Evolutionary conservation across 1,140 invertebrate genomes (phyloP).

Genomic region (Penaeus indicus): DNA sequence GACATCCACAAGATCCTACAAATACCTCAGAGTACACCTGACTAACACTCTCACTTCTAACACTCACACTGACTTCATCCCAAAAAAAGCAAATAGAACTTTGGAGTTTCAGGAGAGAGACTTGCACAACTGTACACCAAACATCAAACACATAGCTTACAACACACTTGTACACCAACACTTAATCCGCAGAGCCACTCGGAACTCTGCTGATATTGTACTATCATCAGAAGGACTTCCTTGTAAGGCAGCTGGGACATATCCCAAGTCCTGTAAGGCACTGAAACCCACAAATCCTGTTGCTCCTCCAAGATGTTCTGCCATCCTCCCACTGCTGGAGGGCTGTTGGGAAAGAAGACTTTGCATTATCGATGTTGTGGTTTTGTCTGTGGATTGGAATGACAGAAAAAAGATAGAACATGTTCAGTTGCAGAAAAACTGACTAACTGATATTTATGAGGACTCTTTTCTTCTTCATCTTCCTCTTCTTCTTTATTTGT

Average conservation of each 20-base stretch:
- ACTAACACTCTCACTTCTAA: too few relatives aligned
- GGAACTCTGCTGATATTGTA: slow-evolving; percentile 70
- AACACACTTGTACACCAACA: too few relatives aligned
- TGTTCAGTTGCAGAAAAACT: too few relatives aligned
- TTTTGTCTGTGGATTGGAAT: neutral
- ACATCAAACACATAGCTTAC: too few relatives aligned
- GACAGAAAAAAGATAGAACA: too few relatives aligned
- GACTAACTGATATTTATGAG: neutral
- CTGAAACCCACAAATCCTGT: slow-evolving; percentile 80
- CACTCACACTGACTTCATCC: too few relatives aligned
- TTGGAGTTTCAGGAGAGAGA: too few relatives aligned
- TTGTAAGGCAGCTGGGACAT: slow-evolving; percentile 74
- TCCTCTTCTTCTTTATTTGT: neutral
- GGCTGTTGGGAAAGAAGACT: slow-evolving; percentile 75
- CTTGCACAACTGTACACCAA: too few relatives aligned
- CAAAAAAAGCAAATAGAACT: too few relatives aligned
- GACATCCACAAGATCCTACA: too few relatives aligned
- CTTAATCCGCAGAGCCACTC: slow-evolving; percentile 71
- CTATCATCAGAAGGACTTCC: slow-evolving; percentile 74
- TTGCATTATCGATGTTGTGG: neutral
- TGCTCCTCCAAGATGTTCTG: slow-evolving; percentile 78
- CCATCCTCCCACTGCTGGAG: slow-evolving; percentile 84
- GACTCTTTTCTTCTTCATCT: neutral
- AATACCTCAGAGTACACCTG: too few relatives aligned
- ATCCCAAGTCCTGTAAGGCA: slow-evolving; percentile 75